A percentile compares a stretch with the other conserved stretches of the same genome.
Evolutionary conservation across 1,140 invertebrate species (phyloP).

Genomic region (Papilio polyxenes): DNA sequence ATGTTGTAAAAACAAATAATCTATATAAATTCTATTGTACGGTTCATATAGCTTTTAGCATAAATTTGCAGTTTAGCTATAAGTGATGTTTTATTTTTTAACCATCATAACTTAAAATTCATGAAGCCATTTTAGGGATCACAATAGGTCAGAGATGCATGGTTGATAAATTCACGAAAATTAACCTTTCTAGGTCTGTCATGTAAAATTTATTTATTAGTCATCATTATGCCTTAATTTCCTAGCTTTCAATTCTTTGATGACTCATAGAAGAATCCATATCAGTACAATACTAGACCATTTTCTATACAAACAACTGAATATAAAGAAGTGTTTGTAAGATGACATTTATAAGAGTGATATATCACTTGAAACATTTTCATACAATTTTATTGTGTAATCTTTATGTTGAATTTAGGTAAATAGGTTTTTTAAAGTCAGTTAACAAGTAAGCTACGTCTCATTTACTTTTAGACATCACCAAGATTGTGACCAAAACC

Average conservation of each 20-base stretch:
- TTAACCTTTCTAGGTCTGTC: background rate
- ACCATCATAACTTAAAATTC: background rate
- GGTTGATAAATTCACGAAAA: background rate
- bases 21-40: too few species aligned
- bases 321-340: background rate
- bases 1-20: too few species aligned
- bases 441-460: too few species aligned
- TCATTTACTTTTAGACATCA: too few species aligned
- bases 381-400: background rate
- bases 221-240: constrained; percentile 1
- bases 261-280: background rate
- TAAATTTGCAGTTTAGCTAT: background rate
- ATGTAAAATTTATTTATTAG: background rate
- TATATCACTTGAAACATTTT: background rate
- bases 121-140: background rate
- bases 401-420: too few species aligned
- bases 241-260: background rate
- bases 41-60: background rate
- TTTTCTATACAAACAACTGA: background rate
- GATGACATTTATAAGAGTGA: background rate
- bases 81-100: too few species aligned
- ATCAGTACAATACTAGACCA: background rate
- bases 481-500: too few species aligned
- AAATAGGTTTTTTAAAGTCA: background rate
- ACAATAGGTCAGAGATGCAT: background rate